Evolutionary conservation across 2,113 vertebrate genomes (phyloP).

Genomic region (Anolis carolinensis): DNA sequence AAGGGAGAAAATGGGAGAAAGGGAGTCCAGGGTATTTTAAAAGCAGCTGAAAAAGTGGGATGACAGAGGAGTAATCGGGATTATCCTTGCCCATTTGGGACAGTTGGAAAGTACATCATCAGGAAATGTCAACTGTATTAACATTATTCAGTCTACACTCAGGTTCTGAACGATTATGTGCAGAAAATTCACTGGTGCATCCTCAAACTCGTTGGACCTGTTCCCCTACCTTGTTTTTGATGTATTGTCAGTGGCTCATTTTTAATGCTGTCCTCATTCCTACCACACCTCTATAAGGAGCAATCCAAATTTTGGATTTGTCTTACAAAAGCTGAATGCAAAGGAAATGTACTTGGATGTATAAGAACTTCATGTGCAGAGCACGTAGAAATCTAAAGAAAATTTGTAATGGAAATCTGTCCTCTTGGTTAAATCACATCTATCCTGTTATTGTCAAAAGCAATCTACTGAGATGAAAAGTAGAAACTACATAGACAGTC

Average conservation of each 20-base stretch:
- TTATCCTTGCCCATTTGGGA: too few relatives aligned
- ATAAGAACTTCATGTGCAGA: background rate
- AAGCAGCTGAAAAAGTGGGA: too few relatives aligned
- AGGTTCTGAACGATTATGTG: background rate
- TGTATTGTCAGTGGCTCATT: background rate
- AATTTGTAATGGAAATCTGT: background rate
- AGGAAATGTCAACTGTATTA: too few relatives aligned
- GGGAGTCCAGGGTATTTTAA: too few relatives aligned
- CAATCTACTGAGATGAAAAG: conserved; percentile 3
- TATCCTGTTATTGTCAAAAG: conserved; percentile 38
- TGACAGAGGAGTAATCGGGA: too few relatives aligned
- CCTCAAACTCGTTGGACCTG: background rate
- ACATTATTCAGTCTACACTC: background rate
- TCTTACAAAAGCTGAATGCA: background rate
- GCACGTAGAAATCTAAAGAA: background rate
- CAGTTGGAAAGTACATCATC: too few relatives aligned
- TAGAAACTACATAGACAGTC: background rate
- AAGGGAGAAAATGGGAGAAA: too few relatives aligned
- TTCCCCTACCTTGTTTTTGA: too few relatives aligned
- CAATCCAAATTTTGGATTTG: background rate
- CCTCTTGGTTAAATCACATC: background rate
- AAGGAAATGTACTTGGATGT: background rate
- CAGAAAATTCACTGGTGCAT: background rate
- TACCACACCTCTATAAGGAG: background rate
- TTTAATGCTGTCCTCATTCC: background rate